These are phyloP conservation scores for Raphicerus campestris DNA, from an alignment of 2,113 vertebrate genomes.

Conservation along the genomic window DNA sequence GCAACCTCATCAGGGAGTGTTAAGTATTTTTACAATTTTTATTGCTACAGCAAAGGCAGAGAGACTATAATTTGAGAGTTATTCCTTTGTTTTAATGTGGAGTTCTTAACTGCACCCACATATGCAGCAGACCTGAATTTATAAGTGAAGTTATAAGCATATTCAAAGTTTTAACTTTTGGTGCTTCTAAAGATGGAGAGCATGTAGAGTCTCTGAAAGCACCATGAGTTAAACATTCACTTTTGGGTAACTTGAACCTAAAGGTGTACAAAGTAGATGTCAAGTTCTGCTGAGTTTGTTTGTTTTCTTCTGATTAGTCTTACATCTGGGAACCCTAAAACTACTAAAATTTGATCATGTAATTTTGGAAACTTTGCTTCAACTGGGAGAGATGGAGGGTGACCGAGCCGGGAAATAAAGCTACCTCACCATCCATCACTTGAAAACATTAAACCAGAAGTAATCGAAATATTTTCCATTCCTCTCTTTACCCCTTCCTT, in stretches of 20 bases:
- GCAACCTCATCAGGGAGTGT: background rate
- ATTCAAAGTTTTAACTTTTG: background rate
- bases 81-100: background rate
- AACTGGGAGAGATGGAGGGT: background rate
- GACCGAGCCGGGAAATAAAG: slow-evolving; percentile 5
- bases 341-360: background rate
- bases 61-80: background rate
- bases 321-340: slow-evolving; percentile 24
- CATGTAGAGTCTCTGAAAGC: background rate
- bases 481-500: slow-evolving; percentile 3
- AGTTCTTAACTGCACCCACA: slow-evolving; percentile 27
- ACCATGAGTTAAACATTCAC: background rate
- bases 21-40: background rate
- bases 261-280: background rate
- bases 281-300: background rate
- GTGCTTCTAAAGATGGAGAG: slow-evolving; percentile 36
- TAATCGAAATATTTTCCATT: background rate
- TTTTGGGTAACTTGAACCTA: background rate
- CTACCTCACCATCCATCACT: background rate
- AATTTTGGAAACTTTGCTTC: background rate
- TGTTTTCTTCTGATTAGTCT: slow-evolving; percentile 27
- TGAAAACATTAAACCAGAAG: background rate
- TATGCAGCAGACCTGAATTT: slow-evolving; percentile 32
- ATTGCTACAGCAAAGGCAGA: background rate
- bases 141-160: slow-evolving; percentile 2